phyloP scores from a whole-genome alignment of 2,113 vertebrate genomes.

The Trichomycterus rosablanca region DNA sequence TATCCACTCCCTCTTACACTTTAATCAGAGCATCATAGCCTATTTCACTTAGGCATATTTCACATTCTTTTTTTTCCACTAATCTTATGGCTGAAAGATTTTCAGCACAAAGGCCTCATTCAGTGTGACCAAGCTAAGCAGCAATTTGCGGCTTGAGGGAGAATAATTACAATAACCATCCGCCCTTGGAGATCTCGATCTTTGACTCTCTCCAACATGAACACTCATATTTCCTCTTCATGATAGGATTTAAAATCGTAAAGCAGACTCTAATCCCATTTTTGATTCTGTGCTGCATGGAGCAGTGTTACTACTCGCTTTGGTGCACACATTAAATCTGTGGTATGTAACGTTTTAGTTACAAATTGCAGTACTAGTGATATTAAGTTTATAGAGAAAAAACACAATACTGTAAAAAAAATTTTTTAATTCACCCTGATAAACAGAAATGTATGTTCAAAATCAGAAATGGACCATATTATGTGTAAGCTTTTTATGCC shows the following conservation, averaged over 20 bases:
- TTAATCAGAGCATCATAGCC: slow-evolving; percentile 38
- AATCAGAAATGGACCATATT: too few species aligned
- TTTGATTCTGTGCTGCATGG: background rate
- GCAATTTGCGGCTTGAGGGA: slow-evolving; percentile 52
- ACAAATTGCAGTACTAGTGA: too few species aligned
- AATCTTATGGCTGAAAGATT: slow-evolving; percentile 25
- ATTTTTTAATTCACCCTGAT: too few species aligned
- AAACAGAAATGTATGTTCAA: too few species aligned
- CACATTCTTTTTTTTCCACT: slow-evolving; percentile 36
- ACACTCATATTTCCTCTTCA: slow-evolving; percentile 11
- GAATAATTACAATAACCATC: slow-evolving; percentile 41
- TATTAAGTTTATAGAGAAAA: too few species aligned
- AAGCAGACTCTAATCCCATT: background rate
- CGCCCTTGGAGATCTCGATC: slow-evolving; percentile 27
- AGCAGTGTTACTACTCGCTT: background rate
- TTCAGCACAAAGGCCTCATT: slow-evolving; percentile 43
- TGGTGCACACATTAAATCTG: background rate
- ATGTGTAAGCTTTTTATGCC: too few species aligned
- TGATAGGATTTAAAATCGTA: slow-evolving; percentile 4
- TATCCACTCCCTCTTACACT: slow-evolving; percentile 32
- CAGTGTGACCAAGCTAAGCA: slow-evolving; percentile 41
- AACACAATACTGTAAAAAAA: too few species aligned
- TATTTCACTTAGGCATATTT: slow-evolving; percentile 42
- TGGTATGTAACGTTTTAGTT: too few species aligned
- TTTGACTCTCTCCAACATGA: slow-evolving; percentile 13